Base-by-base conservation (phyloP, 1,140 invertebrate genomes). In the Conus betulinus region DNA sequence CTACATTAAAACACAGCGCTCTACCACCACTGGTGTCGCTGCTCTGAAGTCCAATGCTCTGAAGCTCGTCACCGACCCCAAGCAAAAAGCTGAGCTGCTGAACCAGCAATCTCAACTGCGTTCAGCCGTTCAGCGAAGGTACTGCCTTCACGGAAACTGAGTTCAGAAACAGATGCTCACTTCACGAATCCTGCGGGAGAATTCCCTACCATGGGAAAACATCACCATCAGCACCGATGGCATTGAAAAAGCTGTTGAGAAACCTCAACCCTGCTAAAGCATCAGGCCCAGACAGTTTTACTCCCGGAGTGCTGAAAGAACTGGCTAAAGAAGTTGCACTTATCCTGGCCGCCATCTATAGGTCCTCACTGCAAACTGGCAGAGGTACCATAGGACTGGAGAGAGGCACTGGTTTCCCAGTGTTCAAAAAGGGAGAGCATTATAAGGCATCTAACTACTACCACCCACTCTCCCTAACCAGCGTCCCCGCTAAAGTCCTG, bases 31-130 rank as follows among this genome's bases (percentile, higher is more conserved):
- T 87, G 88, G 85, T 11, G 74, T 89, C 20, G 27, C 85, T 20
- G 17, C 85, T 27, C 81, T 87, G 10, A 87, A 87, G 71, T 23
- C 55, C 27, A 67, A 89, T 84, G 88, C 85, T 5, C n/a, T n/a
- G n/a, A 25, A 74, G 20, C 27, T 87, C 23, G 25, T 87, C 52
- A 87, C 53, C 25, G 79, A 87, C 85, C 60, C 88, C 53, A 57
- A 74, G 52, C 20, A 71, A 10, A 71, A 83, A 84, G 79, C 25
- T n/a, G 55, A 52, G 88, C 60, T 57, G 15, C n/a, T 74, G 71
- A 55, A 90, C 67, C 55, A 25, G 7, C 71, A 74, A 74, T 74
- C 71, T n/a, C 8, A 1, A 23, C 8, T 8, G 71, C 71, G 0
- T 74, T 74, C n/a, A n/a, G n/a, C n/a, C n/a, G n/a, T n/a, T n/a